Conservation (phyloP, 2,797 vertebrate species). For the Hypotaenidia philippensis region DNA sequence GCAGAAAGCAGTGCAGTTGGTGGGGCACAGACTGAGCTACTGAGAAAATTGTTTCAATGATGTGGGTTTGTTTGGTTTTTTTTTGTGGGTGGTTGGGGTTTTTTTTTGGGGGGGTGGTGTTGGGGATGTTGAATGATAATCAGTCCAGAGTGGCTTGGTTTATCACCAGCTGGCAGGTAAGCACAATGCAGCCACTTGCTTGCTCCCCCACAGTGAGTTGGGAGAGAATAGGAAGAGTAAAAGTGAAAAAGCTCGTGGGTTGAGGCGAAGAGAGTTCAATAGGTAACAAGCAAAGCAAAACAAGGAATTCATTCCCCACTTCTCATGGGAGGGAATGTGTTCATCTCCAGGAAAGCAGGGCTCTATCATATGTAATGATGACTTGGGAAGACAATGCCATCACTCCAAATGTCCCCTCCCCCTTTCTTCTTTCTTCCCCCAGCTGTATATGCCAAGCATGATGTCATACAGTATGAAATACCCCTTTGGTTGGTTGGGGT, state of each 20-base stretch:
- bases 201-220: too few relatives aligned
- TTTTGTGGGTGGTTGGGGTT: neutral
- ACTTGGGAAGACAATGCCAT: neutral
- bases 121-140: neutral
- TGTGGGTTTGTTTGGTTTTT: too few relatives aligned
- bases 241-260: neutral
- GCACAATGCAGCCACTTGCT: too few relatives aligned
- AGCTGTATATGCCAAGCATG: neutral
- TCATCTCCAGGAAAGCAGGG: neutral
- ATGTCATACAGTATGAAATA: neutral
- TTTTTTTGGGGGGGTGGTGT: too few relatives aligned
- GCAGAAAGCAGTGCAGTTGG: neutral
- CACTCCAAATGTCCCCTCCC: neutral
- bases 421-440: neutral
- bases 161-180: neutral
- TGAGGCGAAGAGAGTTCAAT: neutral
- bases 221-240: neutral
- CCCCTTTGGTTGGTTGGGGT: neutral
- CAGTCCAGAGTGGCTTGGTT: neutral
- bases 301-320: neutral
- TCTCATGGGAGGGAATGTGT: neutral
- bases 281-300: neutral
- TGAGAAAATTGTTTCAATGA: neutral
- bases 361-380: fast-evolving
- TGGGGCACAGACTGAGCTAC: neutral